Percentiles rank a stretch among this genome's conserved stretches.
phyloP scores from a whole-genome alignment of 2,113 vertebrate genomes.

The Ictalurus punctatus region DNA sequence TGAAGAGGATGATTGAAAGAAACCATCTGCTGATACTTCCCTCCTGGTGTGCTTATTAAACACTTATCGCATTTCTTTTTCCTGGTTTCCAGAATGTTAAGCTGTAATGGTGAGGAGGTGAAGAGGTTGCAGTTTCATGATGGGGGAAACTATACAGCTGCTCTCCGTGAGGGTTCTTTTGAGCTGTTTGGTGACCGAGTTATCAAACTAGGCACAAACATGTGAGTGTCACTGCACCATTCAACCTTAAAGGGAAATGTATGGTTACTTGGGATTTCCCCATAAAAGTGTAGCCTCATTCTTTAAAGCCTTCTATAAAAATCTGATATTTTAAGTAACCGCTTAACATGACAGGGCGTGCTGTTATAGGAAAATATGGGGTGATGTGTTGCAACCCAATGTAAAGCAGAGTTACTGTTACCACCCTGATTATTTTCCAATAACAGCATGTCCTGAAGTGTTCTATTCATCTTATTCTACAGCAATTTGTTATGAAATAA shows the following conservation, averaged over 20 bases:
- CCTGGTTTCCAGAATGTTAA: slow-evolving; percentile 77
- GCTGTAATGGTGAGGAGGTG: slow-evolving; percentile 81
- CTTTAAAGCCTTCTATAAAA: background rate
- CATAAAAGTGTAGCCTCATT: background rate
- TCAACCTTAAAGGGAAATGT: background rate
- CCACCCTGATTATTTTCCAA: background rate
- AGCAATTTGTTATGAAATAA: background rate
- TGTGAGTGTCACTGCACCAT: slow-evolving; percentile 78
- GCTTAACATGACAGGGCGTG: background rate
- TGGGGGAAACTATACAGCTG: slow-evolving; percentile 81
- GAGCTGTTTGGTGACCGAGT: slow-evolving; percentile 92
- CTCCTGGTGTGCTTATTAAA: background rate
- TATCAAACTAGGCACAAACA: slow-evolving; percentile 94
- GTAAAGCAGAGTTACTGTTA: background rate
- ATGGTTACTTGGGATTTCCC: background rate
- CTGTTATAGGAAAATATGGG: background rate
- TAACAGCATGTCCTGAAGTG: background rate
- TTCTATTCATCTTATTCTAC: background rate
- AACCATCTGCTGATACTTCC: background rate
- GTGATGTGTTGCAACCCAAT: background rate
- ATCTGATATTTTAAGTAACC: background rate
- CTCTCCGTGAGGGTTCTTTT: slow-evolving; percentile 88
- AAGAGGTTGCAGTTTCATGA: slow-evolving; percentile 79
- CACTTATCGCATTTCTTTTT: background rate
- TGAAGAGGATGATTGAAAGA: background rate